These are phyloP conservation scores for Drosophila kurseongensis DNA, from an alignment of 1,140 invertebrate species.

Conservation along the genomic window DNA sequence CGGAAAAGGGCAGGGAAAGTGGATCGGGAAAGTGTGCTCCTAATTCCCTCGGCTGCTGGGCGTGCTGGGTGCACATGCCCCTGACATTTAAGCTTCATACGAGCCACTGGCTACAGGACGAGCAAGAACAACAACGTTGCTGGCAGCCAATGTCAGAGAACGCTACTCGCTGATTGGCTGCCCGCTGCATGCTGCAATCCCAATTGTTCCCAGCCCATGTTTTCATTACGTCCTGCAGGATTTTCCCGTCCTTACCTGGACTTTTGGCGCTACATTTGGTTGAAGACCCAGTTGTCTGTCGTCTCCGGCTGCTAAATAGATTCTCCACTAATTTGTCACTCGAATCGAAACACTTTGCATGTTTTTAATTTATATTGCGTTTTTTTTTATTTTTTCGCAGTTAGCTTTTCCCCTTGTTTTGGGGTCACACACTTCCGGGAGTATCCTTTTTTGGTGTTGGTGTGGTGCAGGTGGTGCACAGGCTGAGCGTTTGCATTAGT, in stretches of 20 bases:
- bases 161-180: conserved; percentile 71
- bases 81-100: conserved; percentile 73
- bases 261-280: conserved; percentile 57
- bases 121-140: conserved; percentile 34
- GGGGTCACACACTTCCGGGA: conserved; percentile 26
- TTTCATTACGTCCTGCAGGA: conserved; percentile 21
- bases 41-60: conserved; percentile 35
- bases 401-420: background rate
- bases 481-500: conserved; percentile 29
- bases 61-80: conserved; percentile 65
- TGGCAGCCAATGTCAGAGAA: conserved; percentile 71
- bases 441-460: conserved; percentile 25
- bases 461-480: conserved; percentile 2
- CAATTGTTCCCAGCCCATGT: conserved; percentile 27
- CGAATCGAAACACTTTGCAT: conserved; percentile 33
- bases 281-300: conserved; percentile 7
- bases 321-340: conserved; percentile 38
- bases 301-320: conserved; percentile 24
- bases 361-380: background rate
- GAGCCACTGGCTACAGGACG: conserved; percentile 36
- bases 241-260: conserved; percentile 40
- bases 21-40: conserved; percentile 27
- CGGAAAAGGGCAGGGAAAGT: background rate
- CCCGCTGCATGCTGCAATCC: conserved; percentile 21
- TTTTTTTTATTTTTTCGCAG: background rate